Evolutionary conservation across 1,140 invertebrate species (phyloP), one percentile per base, ranked within the genome.

Genomic region (Mizuhopecten yessoensis): DNA sequence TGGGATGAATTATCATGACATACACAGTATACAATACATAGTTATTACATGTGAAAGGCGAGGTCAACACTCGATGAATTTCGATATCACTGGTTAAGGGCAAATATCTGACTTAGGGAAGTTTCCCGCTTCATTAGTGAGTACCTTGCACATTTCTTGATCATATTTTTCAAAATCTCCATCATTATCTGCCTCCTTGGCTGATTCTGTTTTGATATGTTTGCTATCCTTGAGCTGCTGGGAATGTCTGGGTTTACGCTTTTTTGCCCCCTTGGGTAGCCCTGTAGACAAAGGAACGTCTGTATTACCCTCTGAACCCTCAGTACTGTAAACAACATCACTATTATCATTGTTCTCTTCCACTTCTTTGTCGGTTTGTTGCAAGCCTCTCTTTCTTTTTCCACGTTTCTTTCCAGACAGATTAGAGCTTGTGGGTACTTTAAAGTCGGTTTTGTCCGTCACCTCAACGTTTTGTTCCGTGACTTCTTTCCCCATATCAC

Each of bases 131-230:
- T n/a, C n/a, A n/a, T n/a, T n/a, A 39, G 20, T 23, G 23, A 7
- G n/a, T 39, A 87, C 34, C 36, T 87, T 87, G 33, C 87, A 87
- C 23, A 87, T 87, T 0, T 36, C 57, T 11, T 75, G 57, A 75
- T 75, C n/a, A n/a, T 29, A 5, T 75, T 45, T 45, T 1, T 45
- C 42, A 13, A 20, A 45, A 20, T 45, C 42, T 75, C 57, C 57
- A 75, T 75, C 42, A 45, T 1, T 7, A 34, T 90, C 90, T 23
- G 87, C 87, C 90, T 90, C 90, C 42, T 20, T 33, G 33, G 88
- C 57, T 33, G n/a, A 29, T n/a, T 75, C 90, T 29, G 5, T 75
- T 75, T 75, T 75, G 57, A 75, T n/a, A 2, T 57, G 45, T 57
- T 57, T 57, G 45, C 23, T 29, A 75, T 75, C 57, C n/a, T 75